A percentile compares a stretch with the other conserved stretches of the same genome.
Conservation (phyloP, 2,888 invertebrate species). For the Clistopyga incitator region DNA sequence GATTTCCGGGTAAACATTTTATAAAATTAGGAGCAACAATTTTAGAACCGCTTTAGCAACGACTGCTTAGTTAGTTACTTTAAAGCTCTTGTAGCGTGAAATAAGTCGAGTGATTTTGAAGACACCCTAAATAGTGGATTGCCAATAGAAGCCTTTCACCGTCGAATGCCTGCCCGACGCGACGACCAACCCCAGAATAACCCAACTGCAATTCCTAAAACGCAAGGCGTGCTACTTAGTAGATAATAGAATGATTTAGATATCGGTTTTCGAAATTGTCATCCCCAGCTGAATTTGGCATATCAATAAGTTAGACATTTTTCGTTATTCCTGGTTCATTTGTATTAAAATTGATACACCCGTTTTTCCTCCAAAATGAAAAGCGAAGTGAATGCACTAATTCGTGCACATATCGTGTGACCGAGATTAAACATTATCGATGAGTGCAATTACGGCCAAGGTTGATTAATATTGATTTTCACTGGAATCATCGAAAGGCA, state of each 20-base stretch:
- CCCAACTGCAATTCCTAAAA: background rate
- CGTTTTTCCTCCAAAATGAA: background rate
- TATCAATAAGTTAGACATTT: too few relatives aligned
- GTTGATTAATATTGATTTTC: background rate
- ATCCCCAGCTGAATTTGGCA: too few relatives aligned
- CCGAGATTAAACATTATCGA: background rate
- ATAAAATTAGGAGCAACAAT: too few relatives aligned
- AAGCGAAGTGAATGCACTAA: background rate
- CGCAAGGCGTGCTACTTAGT: background rate
- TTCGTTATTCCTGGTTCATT: too few relatives aligned
- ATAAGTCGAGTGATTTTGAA: too few relatives aligned
- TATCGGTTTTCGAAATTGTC: too few relatives aligned
- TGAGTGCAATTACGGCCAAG: background rate
- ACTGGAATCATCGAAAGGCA: too few relatives aligned
- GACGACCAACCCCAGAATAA: slow-evolving; percentile 1
- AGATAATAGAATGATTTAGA: background rate
- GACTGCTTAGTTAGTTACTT: too few relatives aligned
- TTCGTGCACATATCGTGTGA: background rate
- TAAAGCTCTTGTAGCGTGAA: too few relatives aligned
- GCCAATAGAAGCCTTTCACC: background rate
- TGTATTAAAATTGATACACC: background rate
- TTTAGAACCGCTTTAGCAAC: too few relatives aligned
- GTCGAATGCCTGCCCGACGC: background rate
- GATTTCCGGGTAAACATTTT: too few relatives aligned
- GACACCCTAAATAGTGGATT: background rate